These are phyloP conservation scores for Argentina silus DNA, from an alignment of 2,797 vertebrate genomes.

Conservation along the genomic window DNA sequence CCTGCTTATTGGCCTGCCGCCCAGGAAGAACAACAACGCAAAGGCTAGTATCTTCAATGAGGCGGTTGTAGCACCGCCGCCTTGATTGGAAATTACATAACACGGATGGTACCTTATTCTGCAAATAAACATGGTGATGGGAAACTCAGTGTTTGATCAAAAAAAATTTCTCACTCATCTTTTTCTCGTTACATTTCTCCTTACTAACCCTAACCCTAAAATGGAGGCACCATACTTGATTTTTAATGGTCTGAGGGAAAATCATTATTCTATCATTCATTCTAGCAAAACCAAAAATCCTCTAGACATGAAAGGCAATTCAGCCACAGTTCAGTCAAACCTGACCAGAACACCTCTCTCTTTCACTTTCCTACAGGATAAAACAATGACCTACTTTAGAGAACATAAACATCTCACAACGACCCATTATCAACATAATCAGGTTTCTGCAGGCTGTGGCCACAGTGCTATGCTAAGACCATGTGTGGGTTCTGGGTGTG, in stretches of 20 bases:
- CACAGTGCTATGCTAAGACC: constrained; percentile 20
- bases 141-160: neutral
- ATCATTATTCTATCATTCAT: neutral
- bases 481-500: constrained; percentile 11
- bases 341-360: constrained; percentile 1
- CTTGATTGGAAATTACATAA: neutral
- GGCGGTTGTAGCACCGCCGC: neutral
- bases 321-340: neutral
- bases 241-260: neutral
- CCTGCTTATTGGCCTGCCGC: constrained; percentile 61
- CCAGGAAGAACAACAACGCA: constrained; percentile 45
- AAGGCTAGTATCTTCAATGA: neutral
- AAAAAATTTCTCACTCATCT: too few relatives aligned
- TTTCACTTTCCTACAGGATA: constrained; percentile 17
- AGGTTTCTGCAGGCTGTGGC: constrained; percentile 23
- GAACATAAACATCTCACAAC: neutral
- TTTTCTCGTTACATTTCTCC: neutral
- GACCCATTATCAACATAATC: constrained; percentile 30
- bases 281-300: neutral
- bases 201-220: too few relatives aligned
- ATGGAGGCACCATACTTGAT: neutral
- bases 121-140: neutral
- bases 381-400: neutral
- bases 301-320: neutral
- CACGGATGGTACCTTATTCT: neutral